Evolutionary conservation across 2,113 vertebrate species (phyloP).

Genomic region (Meles meles): DNA sequence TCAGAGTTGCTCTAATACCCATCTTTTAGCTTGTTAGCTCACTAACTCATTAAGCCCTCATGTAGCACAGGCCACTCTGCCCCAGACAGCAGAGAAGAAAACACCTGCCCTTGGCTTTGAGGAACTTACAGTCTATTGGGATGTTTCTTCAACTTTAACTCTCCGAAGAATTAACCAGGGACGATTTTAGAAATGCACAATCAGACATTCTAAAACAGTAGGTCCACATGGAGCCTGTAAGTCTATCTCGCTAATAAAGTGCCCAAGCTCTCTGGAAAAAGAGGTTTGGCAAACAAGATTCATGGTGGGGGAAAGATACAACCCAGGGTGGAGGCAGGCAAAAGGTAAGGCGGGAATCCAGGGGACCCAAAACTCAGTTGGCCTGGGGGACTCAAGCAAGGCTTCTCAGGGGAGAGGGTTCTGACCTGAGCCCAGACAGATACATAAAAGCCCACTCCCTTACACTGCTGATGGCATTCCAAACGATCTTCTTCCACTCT

Average conservation of each 20-base stretch:
- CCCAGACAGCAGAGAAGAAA: not conserved
- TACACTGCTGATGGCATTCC: rapidly evolving
- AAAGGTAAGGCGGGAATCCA: not conserved
- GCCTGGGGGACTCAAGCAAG: not conserved
- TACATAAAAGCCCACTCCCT: too few species aligned
- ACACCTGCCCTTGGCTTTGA: not conserved
- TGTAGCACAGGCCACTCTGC: not conserved
- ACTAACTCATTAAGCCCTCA: not conserved
- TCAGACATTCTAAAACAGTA: not conserved
- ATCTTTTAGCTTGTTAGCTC: not conserved
- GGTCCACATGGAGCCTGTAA: not conserved
- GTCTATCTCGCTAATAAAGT: not conserved
- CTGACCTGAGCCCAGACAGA: not conserved
- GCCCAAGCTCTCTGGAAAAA: not conserved
- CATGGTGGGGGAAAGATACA: rapidly evolving
- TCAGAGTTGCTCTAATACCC: not conserved
- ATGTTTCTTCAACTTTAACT: not conserved
- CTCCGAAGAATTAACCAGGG: not conserved
- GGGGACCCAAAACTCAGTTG: not conserved
- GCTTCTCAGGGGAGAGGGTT: not conserved
- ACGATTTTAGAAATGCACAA: not conserved
- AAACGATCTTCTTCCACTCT: not conserved
- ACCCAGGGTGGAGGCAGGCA: not conserved
- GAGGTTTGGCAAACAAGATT: not conserved
- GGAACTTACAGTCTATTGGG: rapidly evolving